Evolutionary conservation across 1,140 invertebrate genomes (phyloP), one percentile per base, ranked within the genome.

Genomic region (Triops longicaudatus): DNA sequence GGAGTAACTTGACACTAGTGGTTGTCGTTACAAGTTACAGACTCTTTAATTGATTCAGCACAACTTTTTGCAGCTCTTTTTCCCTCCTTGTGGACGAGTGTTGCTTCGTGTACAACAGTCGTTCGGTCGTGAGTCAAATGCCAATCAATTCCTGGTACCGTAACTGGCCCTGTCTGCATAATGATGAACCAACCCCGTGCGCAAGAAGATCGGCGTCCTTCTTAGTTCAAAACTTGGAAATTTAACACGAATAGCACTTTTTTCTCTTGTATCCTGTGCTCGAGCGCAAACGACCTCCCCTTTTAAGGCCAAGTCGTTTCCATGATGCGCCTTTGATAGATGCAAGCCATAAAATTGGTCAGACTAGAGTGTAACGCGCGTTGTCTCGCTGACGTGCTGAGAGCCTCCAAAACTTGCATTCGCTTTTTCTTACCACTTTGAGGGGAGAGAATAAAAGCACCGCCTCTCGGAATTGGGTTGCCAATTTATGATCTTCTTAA

Each of bases 231-330:
- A 22, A 22, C 50, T 17, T 63, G 50, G 31, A 37, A 37, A 37
- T 37, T 37, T 2, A 37, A 37, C 31, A 37, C 31, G 31, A 37
- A 37, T 37, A 37, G 7, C 2, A 37, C 31, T 37, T 37, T 37
- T 37, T 37, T 37, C 2, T n/a, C n/a, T n/a, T n/a, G n/a, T n/a
- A n/a, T n/a, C 31, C 31, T 2, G 31, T 37, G 31, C 7, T 7
- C 2, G 31, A 37, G 7, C 31, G 7, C 31, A 2, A 37, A 37
- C 31, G 31, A 37, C 7, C 31, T 37, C 31, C 31, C n/a, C 50
- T 63, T 63, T 63, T 63, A 63, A 63, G 50, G 50, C 50, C 50
- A 63, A 63, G 50, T 63, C 50, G 50, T 63, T 63, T 63, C 50
- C 50, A 63, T 63, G 14, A 63, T 63, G 22, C 50, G 50, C 50